Evolutionary conservation across 2,888 invertebrate genomes (phyloP).

Genomic region (Celastrina argiolus): DNA sequence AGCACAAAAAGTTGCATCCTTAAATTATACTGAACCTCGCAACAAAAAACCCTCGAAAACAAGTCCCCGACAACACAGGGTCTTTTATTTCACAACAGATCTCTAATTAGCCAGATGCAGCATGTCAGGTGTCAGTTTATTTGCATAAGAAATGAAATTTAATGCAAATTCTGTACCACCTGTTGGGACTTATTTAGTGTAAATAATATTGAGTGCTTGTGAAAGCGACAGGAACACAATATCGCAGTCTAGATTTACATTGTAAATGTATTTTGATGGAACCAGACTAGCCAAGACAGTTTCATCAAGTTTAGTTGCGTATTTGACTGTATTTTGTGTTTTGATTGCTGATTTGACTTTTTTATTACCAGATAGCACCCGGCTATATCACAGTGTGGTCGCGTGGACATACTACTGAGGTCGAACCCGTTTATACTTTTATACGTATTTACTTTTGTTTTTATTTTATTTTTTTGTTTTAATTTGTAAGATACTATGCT

Average conservation of each 20-base stretch:
- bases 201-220: background rate
- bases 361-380: no score
- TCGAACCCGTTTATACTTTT: no score
- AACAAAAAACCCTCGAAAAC: background rate
- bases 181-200: conserved; percentile 25
- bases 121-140: conserved; percentile 18
- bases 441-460: no score
- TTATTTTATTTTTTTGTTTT: no score
- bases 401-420: no score
- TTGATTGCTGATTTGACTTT: background rate
- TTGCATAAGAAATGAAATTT: conserved; percentile 18
- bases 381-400: no score
- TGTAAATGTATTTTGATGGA: background rate
- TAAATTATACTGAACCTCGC: background rate
- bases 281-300: background rate
- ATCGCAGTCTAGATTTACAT: background rate
- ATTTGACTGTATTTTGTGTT: background rate
- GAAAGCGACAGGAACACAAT: background rate
- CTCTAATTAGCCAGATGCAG: conserved; percentile 17
- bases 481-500: no score
- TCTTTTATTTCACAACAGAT: background rate
- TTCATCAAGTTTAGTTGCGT: background rate
- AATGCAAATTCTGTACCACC: conserved; percentile 27
- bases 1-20: background rate
- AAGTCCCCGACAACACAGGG: background rate